Base-by-base conservation (phyloP, 2,797 vertebrate genomes). In the Miichthys miiuy region DNA sequence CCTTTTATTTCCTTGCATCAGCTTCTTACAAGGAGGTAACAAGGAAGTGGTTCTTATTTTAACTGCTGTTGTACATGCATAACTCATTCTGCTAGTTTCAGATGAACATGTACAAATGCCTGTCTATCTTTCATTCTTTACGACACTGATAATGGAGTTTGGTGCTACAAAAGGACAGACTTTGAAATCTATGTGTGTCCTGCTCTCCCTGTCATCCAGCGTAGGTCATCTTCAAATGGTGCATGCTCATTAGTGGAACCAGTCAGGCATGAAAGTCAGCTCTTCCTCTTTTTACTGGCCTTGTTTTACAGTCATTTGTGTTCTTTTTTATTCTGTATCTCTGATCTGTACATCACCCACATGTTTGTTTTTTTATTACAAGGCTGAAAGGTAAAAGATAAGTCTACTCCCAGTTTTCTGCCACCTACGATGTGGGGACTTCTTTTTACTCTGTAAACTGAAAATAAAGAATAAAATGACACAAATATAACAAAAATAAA, bases 191-290 rank as follows among this genome's bases (percentile, higher is more conserved):
- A 16, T 17, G 2, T 41, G 52, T 52, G 70, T 76, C 51, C 51
- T 20, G 54, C 62, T 71, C 34, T 23, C 21, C 63, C 54, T 62
- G 50, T 62, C 34, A 61, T 77, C 4, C 63, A 69, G 30, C 4
- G 10, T 12, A 52, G 81, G 68, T 85, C 71, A 57, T 68, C 74
- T 72, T 52, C 17, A 82, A 50, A 75, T 52, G 52, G 47, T 78
- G 61, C 12, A 3, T 13, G 41, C 69, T 84, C 58, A 70, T 87
- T 84, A 75, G 68, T 27, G 58, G 55, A 71, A 62, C 46, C 74
- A 73, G 50, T 71, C 60, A 78, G 44, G 80, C 83, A 70, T 80
- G 81, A 86, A 78, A 80, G 79, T 80, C 58, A 63, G 48, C 38
- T 58, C 61, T 30, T 77, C 27, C 44, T 69, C 41, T 47, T 71